Base-by-base conservation (phyloP, 2,113 vertebrate genomes). In the Tragelaphus strepsiceros region DNA sequence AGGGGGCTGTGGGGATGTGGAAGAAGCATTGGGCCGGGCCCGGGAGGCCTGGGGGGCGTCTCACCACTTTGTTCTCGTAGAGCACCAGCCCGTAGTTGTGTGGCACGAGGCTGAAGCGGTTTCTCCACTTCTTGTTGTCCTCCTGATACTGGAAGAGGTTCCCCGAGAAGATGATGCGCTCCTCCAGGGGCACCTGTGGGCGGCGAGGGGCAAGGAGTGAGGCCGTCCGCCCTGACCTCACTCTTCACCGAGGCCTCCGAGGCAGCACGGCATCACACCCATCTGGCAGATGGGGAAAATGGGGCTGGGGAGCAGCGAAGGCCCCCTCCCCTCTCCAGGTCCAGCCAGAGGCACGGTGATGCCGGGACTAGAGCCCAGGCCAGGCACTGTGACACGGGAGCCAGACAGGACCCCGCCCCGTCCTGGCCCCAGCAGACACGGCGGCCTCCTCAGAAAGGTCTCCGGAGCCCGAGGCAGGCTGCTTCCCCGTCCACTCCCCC, bases 41-140 rank as follows among this genome's bases (percentile, higher is more conserved):
- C 1, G 0, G 24, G 62, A 17, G 10, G 21, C 8, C 1, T 6
- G 26, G n/a, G 3, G 16, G 26, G 14, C 6, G 9, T 6, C 32
- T 99, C 98, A 99, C 99, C 93, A 98, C 97, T 98, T 99, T 99
- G 98, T 98, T 99, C 90, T 99, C 99, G 0, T 99, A 99, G 21
- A 99, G 99, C 88, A 99, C 97, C 98, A 99, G 98, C 97, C 98
- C 98, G 0, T 99, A 99, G 97, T 99, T 99, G 98, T 99, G 99
- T 0, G 99, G 99, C 87, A 99, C 99, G 0, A 99, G 98, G 0
- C 99, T 99, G 96, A 99, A 99, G 53, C 99, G 99, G 97, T 99
- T 99, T 96, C 99, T 98, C 99, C 99, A 99, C 97, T 99, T 99
- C 98, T 99, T 99, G 97, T 98, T 99, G 98, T 99, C 99, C 92